Percentiles rank a stretch among this genome's conserved stretches.
These are phyloP conservation scores for Augochlora pura DNA, from an alignment of 1,140 invertebrate species.

Conservation along the genomic window DNA sequence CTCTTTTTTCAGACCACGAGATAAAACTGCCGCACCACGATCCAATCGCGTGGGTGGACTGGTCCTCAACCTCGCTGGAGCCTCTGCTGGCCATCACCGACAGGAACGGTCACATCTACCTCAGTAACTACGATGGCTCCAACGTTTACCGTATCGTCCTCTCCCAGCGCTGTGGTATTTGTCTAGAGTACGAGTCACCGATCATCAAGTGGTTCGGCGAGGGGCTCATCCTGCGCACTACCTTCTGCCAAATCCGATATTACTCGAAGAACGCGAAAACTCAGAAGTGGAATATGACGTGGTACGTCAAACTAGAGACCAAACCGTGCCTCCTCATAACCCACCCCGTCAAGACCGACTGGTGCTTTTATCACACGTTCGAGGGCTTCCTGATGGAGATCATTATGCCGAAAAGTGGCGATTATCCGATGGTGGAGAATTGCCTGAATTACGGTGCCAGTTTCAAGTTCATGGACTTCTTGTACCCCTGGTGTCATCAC, in stretches of 20 bases:
- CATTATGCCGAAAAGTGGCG: slow-evolving; percentile 18
- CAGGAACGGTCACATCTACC: slow-evolving; percentile 64
- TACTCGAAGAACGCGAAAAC: slow-evolving; percentile 49
- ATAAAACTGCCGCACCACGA: slow-evolving; percentile 59
- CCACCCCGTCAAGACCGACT: slow-evolving; percentile 56
- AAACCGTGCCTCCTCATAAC: slow-evolving; percentile 60
- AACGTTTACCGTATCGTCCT: slow-evolving; percentile 61
- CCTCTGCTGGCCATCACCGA: slow-evolving; percentile 70
- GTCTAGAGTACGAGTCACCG: slow-evolving; percentile 58
- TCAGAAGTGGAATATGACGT: slow-evolving; percentile 60
- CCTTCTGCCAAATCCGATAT: slow-evolving; percentile 72
- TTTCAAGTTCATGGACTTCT: slow-evolving; percentile 65
- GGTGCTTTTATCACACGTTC: slow-evolving; percentile 68
- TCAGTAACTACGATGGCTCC: slow-evolving; percentile 65
- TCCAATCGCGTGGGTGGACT: slow-evolving; percentile 59
- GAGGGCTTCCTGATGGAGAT: slow-evolving; percentile 71
- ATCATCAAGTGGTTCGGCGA: slow-evolving; percentile 67
- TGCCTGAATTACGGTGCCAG: slow-evolving; percentile 55
- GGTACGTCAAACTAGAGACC: slow-evolving; percentile 57
- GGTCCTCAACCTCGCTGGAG: slow-evolving; percentile 57
- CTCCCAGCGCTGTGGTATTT: slow-evolving; percentile 62
- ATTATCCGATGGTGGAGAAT: slow-evolving; percentile 15
- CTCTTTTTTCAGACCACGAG: slow-evolving; percentile 30
- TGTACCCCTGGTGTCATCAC: slow-evolving; percentile 74
- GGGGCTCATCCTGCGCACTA: slow-evolving; percentile 72